Percentiles rank a stretch among this genome's conserved stretches.
These are phyloP conservation scores for Heteropelma amictum DNA, from an alignment of 2,888 invertebrate genomes.

Conservation along the genomic window DNA sequence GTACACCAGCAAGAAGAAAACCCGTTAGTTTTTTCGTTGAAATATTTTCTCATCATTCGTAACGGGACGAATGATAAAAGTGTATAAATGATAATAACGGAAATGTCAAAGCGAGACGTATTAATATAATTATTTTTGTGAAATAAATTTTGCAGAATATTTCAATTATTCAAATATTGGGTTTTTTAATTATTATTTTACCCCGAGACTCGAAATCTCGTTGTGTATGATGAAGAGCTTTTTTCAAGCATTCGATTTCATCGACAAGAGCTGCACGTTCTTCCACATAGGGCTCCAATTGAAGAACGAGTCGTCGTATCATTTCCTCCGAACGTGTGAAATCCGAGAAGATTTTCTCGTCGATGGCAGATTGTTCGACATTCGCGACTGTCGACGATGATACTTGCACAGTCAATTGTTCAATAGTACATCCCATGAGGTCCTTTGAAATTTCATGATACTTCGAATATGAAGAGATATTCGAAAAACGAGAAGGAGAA, in stretches of 20 bases:
- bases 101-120: too few species aligned
- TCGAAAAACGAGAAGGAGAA: background rate
- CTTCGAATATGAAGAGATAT: constrained; percentile 29
- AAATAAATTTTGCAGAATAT: too few species aligned
- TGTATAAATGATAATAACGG: too few species aligned
- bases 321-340: constrained; percentile 49
- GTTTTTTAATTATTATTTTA: constrained; percentile 15
- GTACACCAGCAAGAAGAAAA: background rate
- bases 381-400: constrained; percentile 19
- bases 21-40: too few species aligned
- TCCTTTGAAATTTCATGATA: constrained; percentile 49
- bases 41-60: too few species aligned
- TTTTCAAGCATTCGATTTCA: constrained; percentile 49
- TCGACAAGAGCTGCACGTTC: constrained; percentile 58
- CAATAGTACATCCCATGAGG: constrained; percentile 42
- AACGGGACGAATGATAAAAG: too few species aligned
- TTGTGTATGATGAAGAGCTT: constrained; percentile 51
- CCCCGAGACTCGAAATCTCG: constrained; percentile 55
- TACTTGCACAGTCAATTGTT: constrained; percentile 53
- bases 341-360: constrained; percentile 52
- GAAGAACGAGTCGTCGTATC: constrained; percentile 57
- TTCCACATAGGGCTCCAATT: constrained; percentile 59
- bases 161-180: too few species aligned
- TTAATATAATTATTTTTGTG: too few species aligned
- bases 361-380: constrained; percentile 41